Conservation (phyloP, 1,140 invertebrate genomes). For the Pseudomyrmex pallidus region DNA sequence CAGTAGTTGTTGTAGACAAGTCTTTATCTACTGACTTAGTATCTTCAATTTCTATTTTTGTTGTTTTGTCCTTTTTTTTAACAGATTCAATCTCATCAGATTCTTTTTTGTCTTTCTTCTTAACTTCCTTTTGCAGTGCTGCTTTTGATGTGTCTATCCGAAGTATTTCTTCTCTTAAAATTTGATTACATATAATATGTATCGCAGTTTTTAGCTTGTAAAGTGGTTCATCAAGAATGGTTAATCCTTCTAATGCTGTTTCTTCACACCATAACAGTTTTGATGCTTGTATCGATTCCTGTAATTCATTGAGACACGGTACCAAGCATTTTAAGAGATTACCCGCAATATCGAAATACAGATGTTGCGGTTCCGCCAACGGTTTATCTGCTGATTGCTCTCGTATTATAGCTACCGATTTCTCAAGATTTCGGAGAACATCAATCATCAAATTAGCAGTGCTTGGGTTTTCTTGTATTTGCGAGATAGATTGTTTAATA, state of each 20-base stretch:
- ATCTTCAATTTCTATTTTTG: conserved; percentile 11
- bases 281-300: conserved; percentile 25
- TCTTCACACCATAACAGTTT: conserved; percentile 50
- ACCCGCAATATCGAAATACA: background rate
- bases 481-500: conserved; percentile 46
- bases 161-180: conserved; percentile 10
- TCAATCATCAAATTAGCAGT: background rate
- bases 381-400: conserved; percentile 65
- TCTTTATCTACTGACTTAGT: conserved; percentile 55
- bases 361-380: conserved; percentile 7
- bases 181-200: conserved; percentile 32
- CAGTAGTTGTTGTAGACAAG: conserved; percentile 11
- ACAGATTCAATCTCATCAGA: conserved; percentile 12
- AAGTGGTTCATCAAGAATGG: conserved; percentile 49
- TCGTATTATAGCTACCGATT: conserved; percentile 32
- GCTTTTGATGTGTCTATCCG: conserved; percentile 2
- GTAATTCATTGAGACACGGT: conserved; percentile 30
- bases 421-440: conserved; percentile 26
- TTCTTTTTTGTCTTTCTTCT: background rate
- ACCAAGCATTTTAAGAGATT: conserved; percentile 28
- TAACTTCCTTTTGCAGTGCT: background rate
- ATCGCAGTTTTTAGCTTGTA: conserved; percentile 17
- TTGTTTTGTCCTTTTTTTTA: background rate
- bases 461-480: background rate
- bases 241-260: conserved; percentile 44